These are phyloP conservation scores for Anabas testudineus DNA, from an alignment of 2,797 vertebrate genomes.

Conservation along the genomic window DNA sequence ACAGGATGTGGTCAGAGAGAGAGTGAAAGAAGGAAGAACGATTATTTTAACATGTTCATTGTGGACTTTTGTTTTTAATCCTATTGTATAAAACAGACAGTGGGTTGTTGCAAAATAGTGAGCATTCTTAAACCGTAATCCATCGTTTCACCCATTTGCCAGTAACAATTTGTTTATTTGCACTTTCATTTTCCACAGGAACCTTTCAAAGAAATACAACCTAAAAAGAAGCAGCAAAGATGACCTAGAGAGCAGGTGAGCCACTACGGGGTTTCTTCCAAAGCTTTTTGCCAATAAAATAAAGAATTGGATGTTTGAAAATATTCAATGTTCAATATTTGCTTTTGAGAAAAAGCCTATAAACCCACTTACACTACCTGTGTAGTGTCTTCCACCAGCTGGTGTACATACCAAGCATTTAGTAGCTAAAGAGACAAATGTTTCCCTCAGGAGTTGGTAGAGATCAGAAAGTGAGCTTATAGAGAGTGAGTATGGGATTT, in stretches of 20 bases:
- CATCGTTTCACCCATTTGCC: not conserved
- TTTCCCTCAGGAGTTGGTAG: no score
- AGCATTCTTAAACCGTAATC: not conserved
- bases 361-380: not conserved
- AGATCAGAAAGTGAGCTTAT: not conserved
- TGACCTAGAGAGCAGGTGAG: constrained; percentile 92
- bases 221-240: constrained; percentile 89
- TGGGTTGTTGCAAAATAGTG: not conserved
- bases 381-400: not conserved
- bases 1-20: constrained; percentile 80
- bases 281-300: not conserved
- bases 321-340: not conserved
- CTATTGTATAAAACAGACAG: constrained; percentile 1
- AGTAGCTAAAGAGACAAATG: no score
- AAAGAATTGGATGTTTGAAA: not conserved
- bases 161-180: not conserved
- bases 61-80: constrained; percentile 35
- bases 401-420: no score
- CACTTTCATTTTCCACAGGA: constrained; percentile 76
- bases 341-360: not conserved
- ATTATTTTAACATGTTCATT: constrained; percentile 55
- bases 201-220: constrained; percentile 91
- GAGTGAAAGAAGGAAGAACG: constrained; percentile 71
- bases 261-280: constrained; percentile 2
- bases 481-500: not conserved